Evolutionary conservation across 2,888 invertebrate genomes (phyloP), one percentile per base, ranked within the genome.

Genomic region (Orchesella flavescens): DNA sequence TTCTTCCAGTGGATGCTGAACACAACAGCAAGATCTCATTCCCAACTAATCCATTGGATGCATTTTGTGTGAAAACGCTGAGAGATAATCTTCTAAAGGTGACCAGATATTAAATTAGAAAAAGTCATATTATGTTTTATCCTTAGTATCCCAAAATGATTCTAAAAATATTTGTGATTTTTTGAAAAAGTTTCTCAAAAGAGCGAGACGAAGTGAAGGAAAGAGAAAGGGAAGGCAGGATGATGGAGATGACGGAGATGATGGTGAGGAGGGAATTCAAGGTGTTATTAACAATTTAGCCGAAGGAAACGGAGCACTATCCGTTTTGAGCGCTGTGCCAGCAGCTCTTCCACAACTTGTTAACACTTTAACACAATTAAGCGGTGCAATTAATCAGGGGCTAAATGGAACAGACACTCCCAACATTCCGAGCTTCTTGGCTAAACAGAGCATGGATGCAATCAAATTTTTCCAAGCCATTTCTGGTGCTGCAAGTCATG

Each of bases 391-490:
- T 4, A 83, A 83, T 21, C 65, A 66, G 23, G 83, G 46, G 0
- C 61, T 83, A 12, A 83, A 83, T 59, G 83, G 83, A 19, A 83
- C 83, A 10, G 77, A 83, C 49, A 83, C 83, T 1, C 83, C 83
- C 0, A 72, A 83, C 23, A 19, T 83, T 10, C 83, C 83, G 9
- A 83, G 83, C 24, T 77, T 83, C 15, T 24, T 83, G 0, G 59
- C 65, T 0, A 44, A 43, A 9, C 77, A 82, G 49, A 71, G 71
- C 0, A 44, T 1, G 24, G 71, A 75, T 44, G 76, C 82, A 0
- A 44, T 75, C 0, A 75, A 72, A 46, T 83, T 83, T 15, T 72
- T 83, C 21, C 77, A 77, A 43, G 59, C 72, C 0, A 13, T 83
- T 53, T 19, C 68, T 13, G 75, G 59, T 49, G 57, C 9, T 59